A percentile compares a stretch with the other conserved stretches of the same genome.
Evolutionary conservation across 2,797 vertebrate genomes (phyloP).

Genomic region (Galago senegalensis): DNA sequence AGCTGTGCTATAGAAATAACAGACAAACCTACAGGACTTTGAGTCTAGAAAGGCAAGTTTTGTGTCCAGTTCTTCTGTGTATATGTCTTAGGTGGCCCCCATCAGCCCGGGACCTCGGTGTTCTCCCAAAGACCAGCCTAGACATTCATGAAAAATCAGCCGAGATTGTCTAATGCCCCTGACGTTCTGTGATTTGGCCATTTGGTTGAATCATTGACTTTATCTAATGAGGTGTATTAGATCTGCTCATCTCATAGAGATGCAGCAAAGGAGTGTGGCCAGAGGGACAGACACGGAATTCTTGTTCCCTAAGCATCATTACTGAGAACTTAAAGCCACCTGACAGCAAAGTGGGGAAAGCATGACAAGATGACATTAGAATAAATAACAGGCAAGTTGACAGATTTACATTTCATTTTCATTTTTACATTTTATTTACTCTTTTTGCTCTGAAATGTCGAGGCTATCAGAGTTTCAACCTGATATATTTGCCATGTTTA

Average conservation of each 20-base stretch:
- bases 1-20: neutral
- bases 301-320: neutral
- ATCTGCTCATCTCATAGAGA: neutral
- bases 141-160: accelerated
- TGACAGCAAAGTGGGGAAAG: neutral
- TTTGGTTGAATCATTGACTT: neutral
- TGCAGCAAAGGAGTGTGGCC: neutral
- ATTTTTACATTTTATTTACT: neutral
- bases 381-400: neutral
- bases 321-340: neutral
- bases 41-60: neutral
- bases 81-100: no score
- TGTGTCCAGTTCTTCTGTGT: neutral
- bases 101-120: neutral
- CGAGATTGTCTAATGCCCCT: neutral
- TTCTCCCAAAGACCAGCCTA: neutral
- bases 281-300: neutral
- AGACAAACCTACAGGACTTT: neutral
- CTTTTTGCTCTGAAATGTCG: no score
- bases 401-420: neutral
- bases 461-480: neutral
- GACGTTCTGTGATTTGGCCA: accelerated
- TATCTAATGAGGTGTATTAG: accelerated
- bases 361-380: neutral
- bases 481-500: accelerated